Conservation (phyloP, 2,888 invertebrate species). For the Pristionchus maxplancki region DNA sequence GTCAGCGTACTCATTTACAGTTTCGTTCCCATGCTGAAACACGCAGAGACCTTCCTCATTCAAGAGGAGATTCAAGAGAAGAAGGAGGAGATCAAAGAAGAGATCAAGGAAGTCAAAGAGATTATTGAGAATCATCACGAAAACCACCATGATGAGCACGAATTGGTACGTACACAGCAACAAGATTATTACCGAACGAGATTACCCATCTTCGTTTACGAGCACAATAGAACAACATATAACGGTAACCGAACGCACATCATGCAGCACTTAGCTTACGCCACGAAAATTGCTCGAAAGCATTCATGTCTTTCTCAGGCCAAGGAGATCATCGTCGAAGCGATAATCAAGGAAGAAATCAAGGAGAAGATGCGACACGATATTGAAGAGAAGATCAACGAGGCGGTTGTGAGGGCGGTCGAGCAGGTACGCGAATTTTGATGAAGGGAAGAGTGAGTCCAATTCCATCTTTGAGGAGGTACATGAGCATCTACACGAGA, state of each 20-base stretch:
- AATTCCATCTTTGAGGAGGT: neutral
- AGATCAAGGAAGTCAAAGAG: neutral
- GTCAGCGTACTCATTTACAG: neutral
- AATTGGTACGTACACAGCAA: neutral
- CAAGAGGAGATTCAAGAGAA: slow-evolving; percentile 33
- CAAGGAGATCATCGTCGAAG: slow-evolving; percentile 8
- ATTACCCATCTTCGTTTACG: no score
- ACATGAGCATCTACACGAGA: slow-evolving; percentile 26
- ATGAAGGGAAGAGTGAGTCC: neutral
- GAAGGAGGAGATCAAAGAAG: slow-evolving; percentile 30
- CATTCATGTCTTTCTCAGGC: no score
- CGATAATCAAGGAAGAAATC: slow-evolving; percentile 26
- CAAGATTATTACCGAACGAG: no score
- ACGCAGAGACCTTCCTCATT: slow-evolving; percentile 11
- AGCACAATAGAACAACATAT: no score
- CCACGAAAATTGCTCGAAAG: no score
- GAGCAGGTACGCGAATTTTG: neutral
- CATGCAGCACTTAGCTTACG: no score
- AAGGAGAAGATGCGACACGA: slow-evolving; percentile 34
- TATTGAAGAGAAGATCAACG: slow-evolving; percentile 47
- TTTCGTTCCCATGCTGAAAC: slow-evolving; percentile 45
- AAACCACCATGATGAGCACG: neutral
- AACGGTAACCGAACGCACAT: no score
- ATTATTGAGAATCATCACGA: neutral
- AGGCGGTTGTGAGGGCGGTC: neutral